phyloP scores from a whole-genome alignment of 2,113 vertebrate species.

The Psephotus haematonotus region DNA sequence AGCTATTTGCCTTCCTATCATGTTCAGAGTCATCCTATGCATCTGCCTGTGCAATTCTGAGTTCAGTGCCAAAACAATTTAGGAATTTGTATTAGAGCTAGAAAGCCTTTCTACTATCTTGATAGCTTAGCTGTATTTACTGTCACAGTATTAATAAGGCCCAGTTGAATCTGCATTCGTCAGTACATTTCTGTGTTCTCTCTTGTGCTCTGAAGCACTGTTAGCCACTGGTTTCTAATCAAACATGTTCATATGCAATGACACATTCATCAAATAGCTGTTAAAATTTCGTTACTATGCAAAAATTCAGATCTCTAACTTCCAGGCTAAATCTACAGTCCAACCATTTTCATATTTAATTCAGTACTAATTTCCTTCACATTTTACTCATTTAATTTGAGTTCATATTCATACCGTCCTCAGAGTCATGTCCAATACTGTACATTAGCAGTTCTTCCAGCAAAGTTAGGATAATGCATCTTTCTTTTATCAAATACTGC shows the following conservation, averaged over 20 bases:
- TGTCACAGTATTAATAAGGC: background rate
- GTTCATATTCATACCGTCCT: background rate
- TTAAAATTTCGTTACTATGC: background rate
- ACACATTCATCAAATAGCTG: background rate
- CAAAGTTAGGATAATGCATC: constrained; percentile 1
- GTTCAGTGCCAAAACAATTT: constrained; percentile 58
- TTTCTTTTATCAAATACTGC: constrained; percentile 32
- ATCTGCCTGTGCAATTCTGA: constrained; percentile 2
- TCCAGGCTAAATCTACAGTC: background rate
- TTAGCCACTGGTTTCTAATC: background rate
- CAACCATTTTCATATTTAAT: background rate
- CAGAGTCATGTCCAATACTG: background rate
- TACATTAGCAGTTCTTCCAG: background rate
- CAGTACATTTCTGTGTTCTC: background rate
- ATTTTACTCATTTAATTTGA: background rate
- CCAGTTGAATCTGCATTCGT: background rate
- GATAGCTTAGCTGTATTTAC: constrained; percentile 56
- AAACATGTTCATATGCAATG: background rate
- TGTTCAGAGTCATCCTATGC: constrained; percentile 25
- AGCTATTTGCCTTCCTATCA: constrained; percentile 29
- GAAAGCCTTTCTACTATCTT: constrained; percentile 35
- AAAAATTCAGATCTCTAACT: background rate
- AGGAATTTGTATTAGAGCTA: constrained; percentile 46
- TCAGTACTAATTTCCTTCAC: background rate
- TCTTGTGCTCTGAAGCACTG: background rate